Base-by-base conservation (phyloP, 2,888 invertebrate genomes). In the Zelleria hepariella region DNA sequence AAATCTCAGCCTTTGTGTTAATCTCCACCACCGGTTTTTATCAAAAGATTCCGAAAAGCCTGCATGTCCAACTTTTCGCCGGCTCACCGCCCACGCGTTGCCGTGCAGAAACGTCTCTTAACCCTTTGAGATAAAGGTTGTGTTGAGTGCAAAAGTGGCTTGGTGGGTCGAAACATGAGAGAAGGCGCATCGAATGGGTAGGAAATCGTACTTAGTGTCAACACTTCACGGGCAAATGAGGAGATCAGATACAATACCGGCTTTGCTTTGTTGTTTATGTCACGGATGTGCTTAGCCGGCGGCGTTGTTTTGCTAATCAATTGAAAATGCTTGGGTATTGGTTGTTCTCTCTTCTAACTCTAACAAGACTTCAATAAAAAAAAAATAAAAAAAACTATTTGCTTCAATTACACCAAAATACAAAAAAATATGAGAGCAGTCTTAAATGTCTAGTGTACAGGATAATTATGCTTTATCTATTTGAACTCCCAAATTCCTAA, bases 161-260 rank as follows among this genome's bases (percentile, higher is more conserved):
- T 72, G 66, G 75, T 73, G 65, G 64, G 64, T 71, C 66, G 15
- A n/a, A 32, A 77, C 77, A 75, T 78, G 77, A 75, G 80, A 82
- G 79, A 76, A 74, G 74, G 74, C 78, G 75, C 68, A 68, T 72
- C 82, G 74, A 82, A 85, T 80, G 66, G 72, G 79, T 78, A 84
- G 74, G 78, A 82, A 84, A 84, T 83, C 77, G 82, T 79, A 66
- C 84, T 87, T 82, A 87, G 82, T 84, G 86, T 87, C 87, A 85
- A 82, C 86, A 82, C 83, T 83, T 83, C 80, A 84, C 75, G 83
- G 78, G 67, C 73, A 72, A 78, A 78, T 74, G 74, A 73, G 74
- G 70, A 65, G 64, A 65, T 67, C 66, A 62, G 69, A 67, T 62
- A 70, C 70, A 68, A 72, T 68, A 68, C 61, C 69, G 52, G 57